Evolutionary conservation across 2,888 invertebrate genomes (phyloP).

Genomic region (Chamaedrilus cognettii): DNA sequence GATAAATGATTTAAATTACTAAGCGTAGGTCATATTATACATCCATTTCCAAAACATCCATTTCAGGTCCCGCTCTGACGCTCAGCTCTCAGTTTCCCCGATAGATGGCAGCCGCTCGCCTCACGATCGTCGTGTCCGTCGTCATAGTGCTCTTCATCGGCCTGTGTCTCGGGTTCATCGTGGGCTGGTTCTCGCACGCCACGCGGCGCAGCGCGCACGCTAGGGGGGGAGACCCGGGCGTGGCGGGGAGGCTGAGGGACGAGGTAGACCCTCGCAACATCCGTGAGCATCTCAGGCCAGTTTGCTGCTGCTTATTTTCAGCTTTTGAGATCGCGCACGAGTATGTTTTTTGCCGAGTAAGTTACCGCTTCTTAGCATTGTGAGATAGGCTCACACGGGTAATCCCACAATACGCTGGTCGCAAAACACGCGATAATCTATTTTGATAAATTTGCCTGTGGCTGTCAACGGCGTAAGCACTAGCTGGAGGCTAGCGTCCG

Average conservation of each 20-base stretch:
- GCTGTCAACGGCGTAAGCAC: background rate
- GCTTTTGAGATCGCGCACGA: background rate
- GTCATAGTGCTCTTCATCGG: background rate
- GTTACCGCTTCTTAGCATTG: too few species aligned
- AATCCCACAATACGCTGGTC: background rate
- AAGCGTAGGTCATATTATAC: too few species aligned
- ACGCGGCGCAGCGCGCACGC: too few species aligned
- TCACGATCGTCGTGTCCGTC: too few species aligned
- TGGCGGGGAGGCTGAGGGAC: conserved; percentile 4
- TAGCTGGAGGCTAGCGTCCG: too few species aligned
- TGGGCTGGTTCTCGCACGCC: background rate
- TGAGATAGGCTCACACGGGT: too few species aligned
- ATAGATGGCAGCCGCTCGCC: too few species aligned
- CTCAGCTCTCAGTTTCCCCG: too few species aligned
- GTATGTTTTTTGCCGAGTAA: too few species aligned
- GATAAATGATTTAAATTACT: too few species aligned
- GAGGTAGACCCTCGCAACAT: conserved; percentile 17
- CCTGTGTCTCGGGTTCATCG: background rate
- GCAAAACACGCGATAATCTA: background rate
- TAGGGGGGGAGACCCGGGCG: background rate
- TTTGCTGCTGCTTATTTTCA: background rate
- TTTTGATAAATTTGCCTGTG: background rate
- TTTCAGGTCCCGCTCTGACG: too few species aligned
- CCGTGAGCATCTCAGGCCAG: conserved; percentile 11
- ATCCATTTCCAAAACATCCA: too few species aligned